Base-by-base conservation (phyloP, 2,888 invertebrate species). In the Hypomecis atomaria region DNA sequence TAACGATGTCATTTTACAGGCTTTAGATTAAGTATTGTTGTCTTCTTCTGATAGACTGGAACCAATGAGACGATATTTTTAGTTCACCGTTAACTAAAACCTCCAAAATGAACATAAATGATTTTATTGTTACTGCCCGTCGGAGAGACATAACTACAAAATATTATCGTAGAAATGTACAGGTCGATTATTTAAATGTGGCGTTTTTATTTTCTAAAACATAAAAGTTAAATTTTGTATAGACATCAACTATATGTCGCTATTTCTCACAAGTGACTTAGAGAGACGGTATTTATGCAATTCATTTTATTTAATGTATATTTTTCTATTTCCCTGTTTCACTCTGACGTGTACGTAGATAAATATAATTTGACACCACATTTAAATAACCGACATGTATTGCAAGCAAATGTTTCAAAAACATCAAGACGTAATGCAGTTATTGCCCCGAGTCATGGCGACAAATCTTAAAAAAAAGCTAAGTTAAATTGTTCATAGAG, bases 401-500 rank as follows among this genome's bases (percentile, higher is more conserved):
- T 52, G 47, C 43, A 43, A 58, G 54, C 54, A 52, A 42, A 38
- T 40, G 45, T 50, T 50, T 8, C 37, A 23, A 59, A 52, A 59
- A 47, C 50, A 58, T 58, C 65, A 59, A 62, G 40, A 58, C 53
- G 23, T 13, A n/a, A 45, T 37, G 38, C 55, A 48, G 43, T 52
- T 23, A 23, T 42, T 52, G 43, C 47, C 59, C 48, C 50, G 58
- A 44, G 34, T 37, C 37, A 53, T 43, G 36, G 34, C 0, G 48
- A 69, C 65, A 67, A 74, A 68, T 72, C 66, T 69, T 64, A 70
- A 74, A 66, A 36, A 77, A 74, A 71, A 68, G 72, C 71, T 71
- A 66, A 63, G 71, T 71, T 58, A 67, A 60, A 64, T 71, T 75
- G 78, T 77, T 78, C 74, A 69, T 80, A 75, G 69, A 65, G 55